A percentile compares a stretch with the other conserved stretches of the same genome.
phyloP scores from a whole-genome alignment of 1,140 invertebrate genomes.

The Schlechtendalia chinensis region DNA sequence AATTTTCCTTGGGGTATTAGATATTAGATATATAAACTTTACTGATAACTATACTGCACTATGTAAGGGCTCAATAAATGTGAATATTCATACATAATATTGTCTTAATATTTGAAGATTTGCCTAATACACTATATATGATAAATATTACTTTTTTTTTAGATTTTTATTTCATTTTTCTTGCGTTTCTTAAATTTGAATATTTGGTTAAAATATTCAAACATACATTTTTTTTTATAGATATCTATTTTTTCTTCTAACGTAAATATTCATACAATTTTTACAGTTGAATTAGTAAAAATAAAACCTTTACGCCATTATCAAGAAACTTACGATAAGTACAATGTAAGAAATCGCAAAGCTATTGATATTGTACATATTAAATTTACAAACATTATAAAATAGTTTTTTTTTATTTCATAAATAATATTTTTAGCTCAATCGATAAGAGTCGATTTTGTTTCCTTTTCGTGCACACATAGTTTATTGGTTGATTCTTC shows the following conservation, averaged over 20 bases:
- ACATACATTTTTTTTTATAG: not conserved
- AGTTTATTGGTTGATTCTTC: constrained; percentile 4
- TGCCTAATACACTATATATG: too few relatives aligned
- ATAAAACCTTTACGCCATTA: not conserved
- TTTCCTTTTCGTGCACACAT: constrained; percentile 1
- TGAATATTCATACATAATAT: too few relatives aligned
- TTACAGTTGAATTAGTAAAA: not conserved
- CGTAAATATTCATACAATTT: not conserved
- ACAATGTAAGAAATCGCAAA: not conserved
- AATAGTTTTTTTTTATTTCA: not conserved
- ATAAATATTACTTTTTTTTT: too few relatives aligned
- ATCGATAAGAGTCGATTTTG: constrained; percentile 34
- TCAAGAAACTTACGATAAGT: not conserved
- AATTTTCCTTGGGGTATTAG: too few relatives aligned
- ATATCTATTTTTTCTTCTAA: not conserved
- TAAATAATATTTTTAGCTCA: not conserved
- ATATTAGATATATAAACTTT: too few relatives aligned
- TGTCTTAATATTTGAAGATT: too few relatives aligned
- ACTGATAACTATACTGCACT: too few relatives aligned
- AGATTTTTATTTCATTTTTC: too few relatives aligned
- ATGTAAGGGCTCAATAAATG: too few relatives aligned
- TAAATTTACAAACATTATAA: not conserved
- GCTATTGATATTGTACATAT: not conserved
- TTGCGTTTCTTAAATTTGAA: too few relatives aligned
- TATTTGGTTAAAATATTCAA: too few relatives aligned